Evolutionary conservation across 2,113 vertebrate species (phyloP).

Genomic region (Eubucco bourcierii): DNA sequence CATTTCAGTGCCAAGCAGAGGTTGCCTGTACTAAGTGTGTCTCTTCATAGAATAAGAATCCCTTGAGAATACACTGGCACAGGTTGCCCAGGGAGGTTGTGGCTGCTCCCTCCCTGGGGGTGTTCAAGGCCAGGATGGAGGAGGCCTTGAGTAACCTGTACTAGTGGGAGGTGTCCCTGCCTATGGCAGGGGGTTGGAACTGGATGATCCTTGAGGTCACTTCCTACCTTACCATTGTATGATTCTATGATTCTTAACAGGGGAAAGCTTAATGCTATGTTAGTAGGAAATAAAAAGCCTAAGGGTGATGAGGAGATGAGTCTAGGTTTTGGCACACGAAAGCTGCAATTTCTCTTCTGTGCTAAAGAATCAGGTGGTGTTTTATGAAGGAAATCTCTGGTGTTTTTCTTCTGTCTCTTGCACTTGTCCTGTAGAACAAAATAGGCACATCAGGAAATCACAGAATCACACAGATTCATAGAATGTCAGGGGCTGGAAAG

Average conservation of each 20-base stretch:
- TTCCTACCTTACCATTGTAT: too few relatives aligned
- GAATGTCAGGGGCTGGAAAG: too few relatives aligned
- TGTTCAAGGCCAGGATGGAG: too few relatives aligned
- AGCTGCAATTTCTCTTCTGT: not conserved
- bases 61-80: not conserved
- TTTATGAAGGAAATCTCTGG: not conserved
- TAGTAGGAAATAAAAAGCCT: slow-evolving; percentile 1
- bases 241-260: too few relatives aligned
- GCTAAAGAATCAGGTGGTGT: not conserved
- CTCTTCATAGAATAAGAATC: not conserved
- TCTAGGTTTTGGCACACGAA: not conserved
- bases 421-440: not conserved
- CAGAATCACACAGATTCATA: too few relatives aligned
- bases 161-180: too few relatives aligned
- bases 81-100: too few relatives aligned
- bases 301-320: not conserved
- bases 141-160: too few relatives aligned
- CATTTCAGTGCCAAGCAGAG: not conserved
- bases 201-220: too few relatives aligned
- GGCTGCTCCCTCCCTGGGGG: too few relatives aligned
- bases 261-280: not conserved
- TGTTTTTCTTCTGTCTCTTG: not conserved
- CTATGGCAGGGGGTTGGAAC: too few relatives aligned
- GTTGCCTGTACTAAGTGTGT: not conserved
- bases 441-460: not conserved